phyloP scores from a whole-genome alignment of 2,888 invertebrate species.

The Panorpa germanica region DNA sequence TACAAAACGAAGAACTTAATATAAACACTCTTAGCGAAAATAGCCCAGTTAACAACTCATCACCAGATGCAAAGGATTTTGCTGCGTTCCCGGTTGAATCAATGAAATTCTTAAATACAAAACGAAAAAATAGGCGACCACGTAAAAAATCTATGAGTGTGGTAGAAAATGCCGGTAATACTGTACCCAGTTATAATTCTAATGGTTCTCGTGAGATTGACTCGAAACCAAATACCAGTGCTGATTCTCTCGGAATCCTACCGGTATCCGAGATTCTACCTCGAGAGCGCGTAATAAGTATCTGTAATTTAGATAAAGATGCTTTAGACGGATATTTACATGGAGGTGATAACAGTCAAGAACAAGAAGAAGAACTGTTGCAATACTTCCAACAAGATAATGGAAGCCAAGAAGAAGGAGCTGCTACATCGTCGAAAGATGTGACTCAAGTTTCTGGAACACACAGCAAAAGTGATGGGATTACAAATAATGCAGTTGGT shows the following conservation, averaged over 20 bases:
- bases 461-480: neutral
- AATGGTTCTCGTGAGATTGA: conserved; percentile 19
- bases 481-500: neutral
- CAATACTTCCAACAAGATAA: conserved; percentile 55
- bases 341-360: conserved; percentile 54
- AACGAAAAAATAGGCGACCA: too few species aligned
- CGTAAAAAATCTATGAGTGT: too few species aligned
- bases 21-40: too few species aligned
- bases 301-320: conserved; percentile 62
- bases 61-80: too few species aligned
- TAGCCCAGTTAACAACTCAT: too few species aligned
- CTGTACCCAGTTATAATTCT: conserved; percentile 25
- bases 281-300: conserved; percentile 50
- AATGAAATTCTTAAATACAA: too few species aligned
- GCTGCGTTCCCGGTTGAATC: too few species aligned
- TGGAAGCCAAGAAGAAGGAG: conserved; percentile 15
- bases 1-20: too few species aligned
- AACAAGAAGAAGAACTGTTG: conserved; percentile 67
- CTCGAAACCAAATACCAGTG: conserved; percentile 14
- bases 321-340: conserved; percentile 66
- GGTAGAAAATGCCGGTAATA: too few species aligned
- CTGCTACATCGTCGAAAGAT: conserved; percentile 6
- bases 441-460: conserved; percentile 11
- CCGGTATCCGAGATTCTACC: conserved; percentile 33
- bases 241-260: conserved; percentile 2